Conservation (phyloP, 2,888 invertebrate species). For the Chironomus tentans region DNA sequence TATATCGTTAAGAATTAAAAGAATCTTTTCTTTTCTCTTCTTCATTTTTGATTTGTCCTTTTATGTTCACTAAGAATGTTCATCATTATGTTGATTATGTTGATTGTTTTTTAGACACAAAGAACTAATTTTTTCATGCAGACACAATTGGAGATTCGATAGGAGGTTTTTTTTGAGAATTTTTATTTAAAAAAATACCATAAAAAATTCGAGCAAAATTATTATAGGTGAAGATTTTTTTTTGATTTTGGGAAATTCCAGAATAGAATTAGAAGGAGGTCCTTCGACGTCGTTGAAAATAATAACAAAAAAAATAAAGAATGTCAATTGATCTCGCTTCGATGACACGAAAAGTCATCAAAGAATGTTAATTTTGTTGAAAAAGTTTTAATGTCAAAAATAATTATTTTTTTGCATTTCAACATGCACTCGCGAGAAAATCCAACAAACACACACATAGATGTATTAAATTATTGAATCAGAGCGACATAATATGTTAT, state of each 20-base stretch:
- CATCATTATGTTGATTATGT: too few relatives aligned
- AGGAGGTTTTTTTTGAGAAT: too few relatives aligned
- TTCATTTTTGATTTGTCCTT: slow-evolving; percentile 20
- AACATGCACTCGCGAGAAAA: slow-evolving; percentile 31
- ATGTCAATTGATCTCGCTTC: background rate
- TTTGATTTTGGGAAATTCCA: too few relatives aligned
- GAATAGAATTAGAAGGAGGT: too few relatives aligned
- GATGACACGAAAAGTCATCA: background rate
- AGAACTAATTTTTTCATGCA: too few relatives aligned
- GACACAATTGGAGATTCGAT: too few relatives aligned
- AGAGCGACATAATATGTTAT: slow-evolving; percentile 22
- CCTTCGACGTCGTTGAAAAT: too few relatives aligned
- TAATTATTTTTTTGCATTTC: background rate
- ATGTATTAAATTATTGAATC: slow-evolving; percentile 5
- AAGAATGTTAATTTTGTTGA: background rate
- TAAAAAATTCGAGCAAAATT: too few relatives aligned
- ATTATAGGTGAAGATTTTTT: too few relatives aligned
- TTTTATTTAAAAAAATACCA: too few relatives aligned
- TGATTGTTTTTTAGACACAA: too few relatives aligned
- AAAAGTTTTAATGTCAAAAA: background rate
- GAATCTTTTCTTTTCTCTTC: slow-evolving; percentile 28
- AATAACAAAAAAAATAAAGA: background rate
- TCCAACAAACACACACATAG: slow-evolving; percentile 28
- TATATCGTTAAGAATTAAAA: slow-evolving; percentile 32
- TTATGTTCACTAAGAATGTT: background rate